Evolutionary conservation across 35 echinoderm and acorn worm species (phyloP), one percentile per base, ranked within the genome.

Genomic region (Acanthaster planci): DNA sequence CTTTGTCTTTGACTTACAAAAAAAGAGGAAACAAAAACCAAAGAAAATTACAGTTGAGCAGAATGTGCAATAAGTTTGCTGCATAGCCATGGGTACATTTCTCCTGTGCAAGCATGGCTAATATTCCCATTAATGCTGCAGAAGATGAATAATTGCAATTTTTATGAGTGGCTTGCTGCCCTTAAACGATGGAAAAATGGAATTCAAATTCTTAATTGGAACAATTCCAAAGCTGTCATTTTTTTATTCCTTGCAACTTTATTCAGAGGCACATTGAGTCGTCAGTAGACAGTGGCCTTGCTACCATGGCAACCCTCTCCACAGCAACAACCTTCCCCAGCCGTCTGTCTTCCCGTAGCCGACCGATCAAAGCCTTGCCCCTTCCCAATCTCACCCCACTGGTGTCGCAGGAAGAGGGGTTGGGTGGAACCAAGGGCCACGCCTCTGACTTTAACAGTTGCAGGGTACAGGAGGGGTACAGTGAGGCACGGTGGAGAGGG

Each of bases 281-380:
- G 12, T 94, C 96, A 1, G 51, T 94, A 0, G 96, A 99, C 76
- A 99, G 96, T 76, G 96, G 96, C 37, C 76, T 86, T 56, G 96
- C 89, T 39, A 94, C 96, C 89, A 99, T 99, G 92, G 96, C 92
- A 83, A 99, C 92, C 5, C n/a, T 78, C 35, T 91, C 96, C 31
- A 78, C 89, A n/a, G 88, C 76, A 37, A 94, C 58, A 21, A 82
- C 80, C 77, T 38, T n/a, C 2, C 16, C 82, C 27, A 86, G 76
- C 53, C 78, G 78, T 8, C 14, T 78, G 2, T 87, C 90, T 15
- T 93, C 94, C 21, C 83, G 94, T 21, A 86, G 51, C 44, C 78
- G 88, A 57, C 94, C 94, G 2, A 89, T 97, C 86, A 93, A 85
- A 84, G 94, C 94, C 0, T 84, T 93, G 2, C 94, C 94, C 5